Evolutionary conservation across 2,113 vertebrate species (phyloP), one percentile per base, ranked within the genome.

Genomic region (Alaudala cheleensis): DNA sequence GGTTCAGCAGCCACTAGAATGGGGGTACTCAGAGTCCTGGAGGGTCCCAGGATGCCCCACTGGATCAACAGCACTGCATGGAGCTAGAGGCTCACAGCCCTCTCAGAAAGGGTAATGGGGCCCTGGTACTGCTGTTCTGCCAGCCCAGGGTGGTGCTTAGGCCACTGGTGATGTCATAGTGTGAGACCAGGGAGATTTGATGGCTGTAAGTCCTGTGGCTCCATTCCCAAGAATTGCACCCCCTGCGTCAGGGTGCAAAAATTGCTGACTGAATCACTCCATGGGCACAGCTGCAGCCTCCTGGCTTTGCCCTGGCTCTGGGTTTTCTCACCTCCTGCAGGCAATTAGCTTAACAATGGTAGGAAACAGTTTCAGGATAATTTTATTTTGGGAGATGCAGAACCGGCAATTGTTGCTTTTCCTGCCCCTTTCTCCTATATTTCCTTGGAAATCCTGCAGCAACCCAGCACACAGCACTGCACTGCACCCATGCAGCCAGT

Each of bases 81-180:
- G 42, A 45, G 28, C 67, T 80, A n/a, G 23, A 21, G 20, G 6
- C 22, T 40, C 21, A 12, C 72, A 80, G 37, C 49, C 24, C 37
- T 61, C 2, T 4, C 16, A 47, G 67, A 44, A n/a, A 61, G 24
- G 20, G 24, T 40, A 65, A 53, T 3, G 3, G 65, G 18, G 44
- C 40, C 62, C 33, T 26, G 16, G 45, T 42, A 57, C 24, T 18
- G 40, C 72, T 54, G 50, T 42, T 79, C 57, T 40, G 74, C 45
- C 71, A 65, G 65, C 14, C 39, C 11, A 6, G 56, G 37, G 29
- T 42, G 66, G 28, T 29, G 11, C 19, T 81, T n/a, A 61, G 39
- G 58, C 44, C 40, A 11, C 24, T 13, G 12, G 51, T 95, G 94
- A 94, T 65, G 71, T 96, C 95, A 94, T 4, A 95, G 66, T 80